phyloP scores from a whole-genome alignment of 1,140 invertebrate species.

The Drosophila yakuba region DNA sequence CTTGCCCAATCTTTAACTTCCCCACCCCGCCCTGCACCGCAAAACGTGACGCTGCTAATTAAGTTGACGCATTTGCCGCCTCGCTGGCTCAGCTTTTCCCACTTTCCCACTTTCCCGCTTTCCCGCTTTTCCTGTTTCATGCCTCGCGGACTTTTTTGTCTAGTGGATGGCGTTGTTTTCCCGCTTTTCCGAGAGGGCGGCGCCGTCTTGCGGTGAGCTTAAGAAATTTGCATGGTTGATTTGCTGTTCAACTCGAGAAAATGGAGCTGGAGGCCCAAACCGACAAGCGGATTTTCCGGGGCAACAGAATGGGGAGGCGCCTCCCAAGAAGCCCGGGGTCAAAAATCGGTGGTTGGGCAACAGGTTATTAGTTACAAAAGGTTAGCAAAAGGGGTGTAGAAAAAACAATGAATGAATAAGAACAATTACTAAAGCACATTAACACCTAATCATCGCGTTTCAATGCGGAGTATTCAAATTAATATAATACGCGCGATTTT shows the following conservation, averaged over 20 bases:
- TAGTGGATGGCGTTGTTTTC: slow-evolving; percentile 11
- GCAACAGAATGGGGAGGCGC: background rate
- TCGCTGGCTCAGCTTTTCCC: slow-evolving; percentile 44
- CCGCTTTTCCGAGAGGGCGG: slow-evolving; percentile 9
- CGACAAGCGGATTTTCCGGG: slow-evolving; percentile 8
- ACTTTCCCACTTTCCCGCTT: slow-evolving; percentile 9
- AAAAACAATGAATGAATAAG: background rate
- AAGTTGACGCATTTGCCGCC: slow-evolving; percentile 78
- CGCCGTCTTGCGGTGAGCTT: slow-evolving; percentile 63
- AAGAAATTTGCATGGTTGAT: slow-evolving; percentile 79
- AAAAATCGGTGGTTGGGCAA: slow-evolving; percentile 1
- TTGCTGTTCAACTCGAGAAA: slow-evolving; percentile 45
- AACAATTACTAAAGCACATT: background rate
- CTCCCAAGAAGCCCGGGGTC: background rate
- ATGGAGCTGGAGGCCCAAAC: background rate
- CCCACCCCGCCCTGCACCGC: slow-evolving; percentile 6
- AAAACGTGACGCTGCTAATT: slow-evolving; percentile 81
- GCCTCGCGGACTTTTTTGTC: slow-evolving; percentile 61
- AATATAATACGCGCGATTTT: too few relatives aligned
- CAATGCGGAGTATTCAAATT: too few relatives aligned
- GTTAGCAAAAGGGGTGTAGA: background rate
- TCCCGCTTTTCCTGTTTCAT: slow-evolving; percentile 31
- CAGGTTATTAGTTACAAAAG: slow-evolving; percentile 4
- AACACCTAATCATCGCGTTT: background rate
- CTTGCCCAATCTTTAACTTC: slow-evolving; percentile 2